Base-by-base conservation (phyloP, 2,797 vertebrate genomes). In the Gadopsis bispinosus region DNA sequence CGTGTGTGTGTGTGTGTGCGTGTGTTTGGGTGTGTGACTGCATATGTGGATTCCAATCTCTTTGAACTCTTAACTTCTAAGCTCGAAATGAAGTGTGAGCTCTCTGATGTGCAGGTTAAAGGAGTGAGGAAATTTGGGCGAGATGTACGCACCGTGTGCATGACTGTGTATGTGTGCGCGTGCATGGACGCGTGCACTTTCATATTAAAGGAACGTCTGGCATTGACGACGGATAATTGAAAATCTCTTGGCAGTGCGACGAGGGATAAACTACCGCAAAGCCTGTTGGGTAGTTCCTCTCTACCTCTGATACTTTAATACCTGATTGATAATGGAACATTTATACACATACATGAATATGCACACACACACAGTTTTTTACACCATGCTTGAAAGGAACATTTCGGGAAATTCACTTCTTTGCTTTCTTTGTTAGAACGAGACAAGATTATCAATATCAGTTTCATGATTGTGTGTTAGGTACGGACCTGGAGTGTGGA, bases 31-130 rank as follows among this genome's bases (percentile, higher is more conserved):
- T 74, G 70, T 77, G 75, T 77, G 82, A 83, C 83, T 87, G 79
- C 76, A 79, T 79, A 80, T 87, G 83, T 78, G 88, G 81, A 87
- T 89, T 90, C 87, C 83, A 83, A 79, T 90, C 80, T 87, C 83
- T 91, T 91, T 91, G 86, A 92, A 92, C 90, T 89, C 68, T 37
- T 79, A 82, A 79, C 84, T 77, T 87, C 82, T 81, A 69, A 84
- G 87, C 79, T 75, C 22, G 69, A 85, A 88, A 86, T 74, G 64
- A 90, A 85, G 81, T 83, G 84, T 37, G 50, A 77, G 53, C 56
- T 78, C 70, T 80, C 71, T 85, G 81, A 83, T 84, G 81, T 86
- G 65, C 80, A 75, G 80, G 79, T 83, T 84, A 81, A 69, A 85
- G 64, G 47, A 75, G 47, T 37, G 26, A 56, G 29, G 62, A 79